A percentile compares a stretch with the other conserved stretches of the same genome.
These are phyloP conservation scores for Diaprepes abbreviatus DNA, from an alignment of 2,888 invertebrate species.

Conservation along the genomic window DNA sequence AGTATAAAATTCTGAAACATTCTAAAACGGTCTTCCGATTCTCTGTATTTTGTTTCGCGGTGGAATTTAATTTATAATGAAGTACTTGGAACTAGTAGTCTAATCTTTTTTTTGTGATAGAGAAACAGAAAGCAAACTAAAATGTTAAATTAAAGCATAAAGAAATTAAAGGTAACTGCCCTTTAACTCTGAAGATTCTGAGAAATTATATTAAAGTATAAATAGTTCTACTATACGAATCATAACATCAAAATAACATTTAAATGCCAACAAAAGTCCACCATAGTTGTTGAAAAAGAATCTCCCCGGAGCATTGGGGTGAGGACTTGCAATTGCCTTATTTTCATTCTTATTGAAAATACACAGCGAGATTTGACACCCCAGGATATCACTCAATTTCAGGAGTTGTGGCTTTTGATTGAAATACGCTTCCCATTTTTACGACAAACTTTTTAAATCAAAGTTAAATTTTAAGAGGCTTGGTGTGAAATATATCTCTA, in stretches of 20 bases:
- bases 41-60: no score
- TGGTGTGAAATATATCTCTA: conserved; percentile 15
- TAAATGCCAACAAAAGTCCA: conserved; percentile 15
- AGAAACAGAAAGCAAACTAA: no score
- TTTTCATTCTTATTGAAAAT: conserved; percentile 64
- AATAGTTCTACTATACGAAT: neutral
- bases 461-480: conserved; percentile 29
- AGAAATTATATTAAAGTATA: no score
- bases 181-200: no score
- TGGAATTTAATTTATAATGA: no score
- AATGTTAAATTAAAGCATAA: no score
- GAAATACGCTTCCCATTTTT: conserved; percentile 39
- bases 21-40: no score
- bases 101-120: no score
- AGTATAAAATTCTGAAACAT: no score
- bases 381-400: conserved; percentile 48
- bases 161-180: no score
- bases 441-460: conserved; percentile 47
- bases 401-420: conserved; percentile 42
- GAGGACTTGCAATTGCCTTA: conserved; percentile 66
- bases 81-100: no score
- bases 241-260: conserved; percentile 4
- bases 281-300: conserved; percentile 28
- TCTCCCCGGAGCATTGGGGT: conserved; percentile 55
- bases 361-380: conserved; percentile 54